phyloP scores from a whole-genome alignment of 2,888 invertebrate genomes.

The Cantharis lateralis region DNA sequence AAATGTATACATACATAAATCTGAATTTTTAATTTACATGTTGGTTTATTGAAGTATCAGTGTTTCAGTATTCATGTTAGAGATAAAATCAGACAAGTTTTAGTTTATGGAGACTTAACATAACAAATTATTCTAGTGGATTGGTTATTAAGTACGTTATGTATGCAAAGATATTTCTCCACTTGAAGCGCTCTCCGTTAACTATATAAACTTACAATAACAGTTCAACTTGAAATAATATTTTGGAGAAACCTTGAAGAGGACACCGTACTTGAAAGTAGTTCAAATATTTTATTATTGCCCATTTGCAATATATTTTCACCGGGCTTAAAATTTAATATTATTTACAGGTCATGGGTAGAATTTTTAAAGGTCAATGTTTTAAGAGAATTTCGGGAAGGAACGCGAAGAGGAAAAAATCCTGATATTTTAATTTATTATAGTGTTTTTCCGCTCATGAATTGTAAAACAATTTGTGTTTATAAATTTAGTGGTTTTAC shows the following conservation, averaged over 20 bases:
- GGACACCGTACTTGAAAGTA: too few relatives aligned
- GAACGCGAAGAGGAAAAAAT: not conserved
- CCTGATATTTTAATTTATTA: not conserved
- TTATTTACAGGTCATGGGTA: too few relatives aligned
- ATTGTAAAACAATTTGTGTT: not conserved
- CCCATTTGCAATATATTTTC: too few relatives aligned
- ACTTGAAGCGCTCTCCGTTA: not conserved
- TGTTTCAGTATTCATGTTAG: not conserved
- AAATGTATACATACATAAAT: too few relatives aligned
- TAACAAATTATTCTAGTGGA: not conserved
- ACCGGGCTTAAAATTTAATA: too few relatives aligned
- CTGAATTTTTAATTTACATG: not conserved
- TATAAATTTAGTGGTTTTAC: not conserved
- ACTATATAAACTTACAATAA: not conserved
- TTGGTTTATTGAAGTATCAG: not conserved
- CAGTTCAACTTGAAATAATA: not conserved
- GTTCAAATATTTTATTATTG: not conserved
- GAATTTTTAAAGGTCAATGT: not conserved
- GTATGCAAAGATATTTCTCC: not conserved
- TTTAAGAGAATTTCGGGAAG: not conserved
- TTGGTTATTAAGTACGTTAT: not conserved
- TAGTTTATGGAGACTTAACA: not conserved
- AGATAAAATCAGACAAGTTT: not conserved
- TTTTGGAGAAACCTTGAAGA: not conserved
- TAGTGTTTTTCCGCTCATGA: not conserved